phyloP scores from a whole-genome alignment of 1,140 invertebrate species.

The Drosophila triauraria region DNA sequence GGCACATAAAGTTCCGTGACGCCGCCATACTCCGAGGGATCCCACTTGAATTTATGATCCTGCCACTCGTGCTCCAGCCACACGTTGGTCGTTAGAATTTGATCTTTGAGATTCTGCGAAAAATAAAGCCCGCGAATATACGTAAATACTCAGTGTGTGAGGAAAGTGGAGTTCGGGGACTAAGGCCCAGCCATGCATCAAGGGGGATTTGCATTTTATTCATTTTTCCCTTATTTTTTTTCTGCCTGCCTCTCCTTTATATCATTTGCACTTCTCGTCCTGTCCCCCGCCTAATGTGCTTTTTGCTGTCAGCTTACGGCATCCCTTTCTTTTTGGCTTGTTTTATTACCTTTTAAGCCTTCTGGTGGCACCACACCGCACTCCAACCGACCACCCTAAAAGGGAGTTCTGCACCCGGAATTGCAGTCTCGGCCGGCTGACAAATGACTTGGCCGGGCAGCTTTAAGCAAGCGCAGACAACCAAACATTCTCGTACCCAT shows the following conservation, averaged over 20 bases:
- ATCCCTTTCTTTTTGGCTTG: constrained; percentile 64
- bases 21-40: constrained; percentile 97
- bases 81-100: constrained; percentile 98
- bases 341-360: constrained; percentile 83
- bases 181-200: constrained; percentile 66
- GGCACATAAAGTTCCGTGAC: constrained; percentile 96
- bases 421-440: constrained; percentile 59
- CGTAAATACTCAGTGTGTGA: neutral
- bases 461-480: constrained; percentile 48
- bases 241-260: constrained; percentile 10
- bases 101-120: constrained; percentile 95
- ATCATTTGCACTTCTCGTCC: constrained; percentile 24
- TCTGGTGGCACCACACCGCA: constrained; percentile 48
- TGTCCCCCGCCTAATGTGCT: constrained; percentile 68
- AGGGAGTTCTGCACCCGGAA: constrained; percentile 50
- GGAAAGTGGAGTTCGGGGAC: constrained; percentile 10
- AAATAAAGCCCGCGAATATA: constrained; percentile 29
- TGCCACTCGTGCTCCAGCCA: constrained; percentile 99
- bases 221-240: constrained; percentile 32
- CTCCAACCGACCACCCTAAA: constrained; percentile 1
- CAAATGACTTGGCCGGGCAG: constrained; percentile 61
- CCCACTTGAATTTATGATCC: constrained; percentile 98
- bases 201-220: constrained; percentile 67
- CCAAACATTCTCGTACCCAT: constrained; percentile 4
- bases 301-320: constrained; percentile 81